Conservation (phyloP, 2,797 vertebrate genomes). For the Gastrophryne carolinensis region DNA sequence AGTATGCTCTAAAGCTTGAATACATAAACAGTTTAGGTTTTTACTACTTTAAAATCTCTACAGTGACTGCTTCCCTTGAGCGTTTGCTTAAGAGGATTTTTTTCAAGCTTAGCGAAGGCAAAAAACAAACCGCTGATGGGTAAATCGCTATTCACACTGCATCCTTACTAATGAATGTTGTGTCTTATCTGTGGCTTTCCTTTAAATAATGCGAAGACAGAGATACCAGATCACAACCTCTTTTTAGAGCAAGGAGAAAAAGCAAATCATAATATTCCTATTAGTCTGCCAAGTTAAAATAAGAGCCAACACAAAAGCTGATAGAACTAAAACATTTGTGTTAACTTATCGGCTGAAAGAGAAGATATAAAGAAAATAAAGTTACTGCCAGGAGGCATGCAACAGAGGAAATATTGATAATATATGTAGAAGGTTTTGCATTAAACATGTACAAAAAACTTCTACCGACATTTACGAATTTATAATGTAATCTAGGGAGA, state of each 20-base stretch:
- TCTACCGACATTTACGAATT: slow-evolving; percentile 45
- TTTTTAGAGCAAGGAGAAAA: background rate
- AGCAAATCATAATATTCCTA: background rate
- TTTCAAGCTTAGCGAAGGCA: background rate
- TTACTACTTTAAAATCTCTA: no score
- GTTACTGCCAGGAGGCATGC: background rate
- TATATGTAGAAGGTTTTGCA: slow-evolving; percentile 22
- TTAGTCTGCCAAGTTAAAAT: background rate
- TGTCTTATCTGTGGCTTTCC: background rate
- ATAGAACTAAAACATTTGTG: background rate
- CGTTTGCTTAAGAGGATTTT: background rate
- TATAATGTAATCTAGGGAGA: slow-evolving; percentile 51
- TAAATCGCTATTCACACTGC: background rate
- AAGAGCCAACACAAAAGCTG: background rate
- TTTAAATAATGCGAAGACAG: background rate
- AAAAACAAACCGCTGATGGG: background rate
- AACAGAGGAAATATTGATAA: background rate
- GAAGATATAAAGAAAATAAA: slow-evolving; percentile 6
- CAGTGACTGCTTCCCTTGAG: no score
- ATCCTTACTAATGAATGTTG: background rate
- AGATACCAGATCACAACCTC: background rate
- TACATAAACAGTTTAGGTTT: no score
- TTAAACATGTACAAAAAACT: slow-evolving; percentile 29
- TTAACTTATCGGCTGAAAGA: background rate
- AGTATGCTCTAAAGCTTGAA: no score